Percentiles rank a stretch among this genome's conserved stretches.
phyloP scores from a whole-genome alignment of 1,140 invertebrate species.

The Atta colombica region DNA sequence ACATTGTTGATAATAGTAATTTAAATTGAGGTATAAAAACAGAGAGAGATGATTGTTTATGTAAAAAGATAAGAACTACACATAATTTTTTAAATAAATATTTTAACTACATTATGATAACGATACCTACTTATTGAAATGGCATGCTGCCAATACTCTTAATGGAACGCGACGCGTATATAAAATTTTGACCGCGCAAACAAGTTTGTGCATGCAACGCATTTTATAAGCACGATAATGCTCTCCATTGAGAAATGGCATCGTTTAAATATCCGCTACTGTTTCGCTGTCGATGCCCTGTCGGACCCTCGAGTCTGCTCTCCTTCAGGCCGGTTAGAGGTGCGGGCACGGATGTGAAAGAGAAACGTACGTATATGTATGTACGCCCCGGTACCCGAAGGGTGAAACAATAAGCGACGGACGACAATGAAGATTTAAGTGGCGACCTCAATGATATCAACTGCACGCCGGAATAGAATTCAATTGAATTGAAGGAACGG shows the following conservation, averaged over 20 bases:
- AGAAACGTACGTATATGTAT: slow-evolving; percentile 80
- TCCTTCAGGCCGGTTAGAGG: slow-evolving; percentile 74
- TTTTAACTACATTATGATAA: neutral
- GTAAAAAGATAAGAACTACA: too few species aligned
- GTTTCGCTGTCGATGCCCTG: slow-evolving; percentile 68
- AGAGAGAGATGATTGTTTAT: too few species aligned
- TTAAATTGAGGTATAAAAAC: too few species aligned
- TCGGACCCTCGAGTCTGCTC: slow-evolving; percentile 67
- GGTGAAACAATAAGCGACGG: slow-evolving; percentile 86
- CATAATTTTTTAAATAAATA: neutral
- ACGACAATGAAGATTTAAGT: slow-evolving; percentile 87
- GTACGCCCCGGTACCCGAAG: slow-evolving; percentile 80
- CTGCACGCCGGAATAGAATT: slow-evolving; percentile 85
- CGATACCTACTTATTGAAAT: neutral
- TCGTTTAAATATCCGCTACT: slow-evolving; percentile 63
- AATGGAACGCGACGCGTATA: neutral
- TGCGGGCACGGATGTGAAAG: slow-evolving; percentile 78
- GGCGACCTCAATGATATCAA: slow-evolving; percentile 86
- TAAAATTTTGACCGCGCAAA: slow-evolving; percentile 25
- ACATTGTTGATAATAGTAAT: too few species aligned
- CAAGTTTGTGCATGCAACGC: slow-evolving; percentile 19
- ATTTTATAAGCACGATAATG: slow-evolving; percentile 28
- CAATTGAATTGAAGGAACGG: slow-evolving; percentile 86
- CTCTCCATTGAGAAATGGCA: slow-evolving; percentile 55
- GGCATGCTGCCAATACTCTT: neutral